Evolutionary conservation across 2,888 invertebrate genomes (phyloP), one percentile per base, ranked within the genome.

Genomic region (Lucinisca nassula): DNA sequence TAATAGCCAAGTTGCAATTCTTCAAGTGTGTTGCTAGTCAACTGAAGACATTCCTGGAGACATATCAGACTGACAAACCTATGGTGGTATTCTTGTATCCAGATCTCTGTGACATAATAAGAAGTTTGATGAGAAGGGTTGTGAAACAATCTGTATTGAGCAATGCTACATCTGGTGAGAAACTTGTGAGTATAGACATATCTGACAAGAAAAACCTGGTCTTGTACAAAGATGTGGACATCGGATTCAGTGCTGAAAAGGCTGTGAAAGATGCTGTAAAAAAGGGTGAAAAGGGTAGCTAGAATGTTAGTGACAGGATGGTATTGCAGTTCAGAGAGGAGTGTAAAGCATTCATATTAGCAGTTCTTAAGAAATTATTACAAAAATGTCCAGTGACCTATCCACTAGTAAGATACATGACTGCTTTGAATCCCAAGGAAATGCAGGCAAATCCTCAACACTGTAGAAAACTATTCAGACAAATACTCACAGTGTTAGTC

Each of bases 21-120:
- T 90, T 89, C 75, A 75, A 78, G 24, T 82, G 38, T 55, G 45
- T 90, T 24, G 83, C 87, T 32, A 73, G 40, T 8, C 45, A 79
- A 17, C 55, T 90, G 70, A 49, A 87, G 21, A 85, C 88, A 37
- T 89, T 89, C 58, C 76, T 89, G 27, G 32, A 32, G 27, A 61
- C 77, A 45, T 91, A 76, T 72, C 89, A 91, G 73, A 75, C 81
- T 24, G 82, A 82, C 17, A 82, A 55, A 79, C 90, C 87, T 74
- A 74, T 90, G 87, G 76, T 87, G 37, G 35, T 40, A n/a, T 89
- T 90, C 30, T 38, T 89, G 55, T 27, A 45, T 55, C 38, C 40
- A 38, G 85, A 85, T 30, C 70, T 90, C n/a, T 40, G 17, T 45
- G 21, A 35, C n/a, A 58, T 83, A 27, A 70, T 90, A 24, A 82